A percentile compares a stretch with the other conserved stretches of the same genome.
These are phyloP conservation scores for Colletes latitarsis DNA, from an alignment of 1,140 invertebrate genomes.

Conservation along the genomic window DNA sequence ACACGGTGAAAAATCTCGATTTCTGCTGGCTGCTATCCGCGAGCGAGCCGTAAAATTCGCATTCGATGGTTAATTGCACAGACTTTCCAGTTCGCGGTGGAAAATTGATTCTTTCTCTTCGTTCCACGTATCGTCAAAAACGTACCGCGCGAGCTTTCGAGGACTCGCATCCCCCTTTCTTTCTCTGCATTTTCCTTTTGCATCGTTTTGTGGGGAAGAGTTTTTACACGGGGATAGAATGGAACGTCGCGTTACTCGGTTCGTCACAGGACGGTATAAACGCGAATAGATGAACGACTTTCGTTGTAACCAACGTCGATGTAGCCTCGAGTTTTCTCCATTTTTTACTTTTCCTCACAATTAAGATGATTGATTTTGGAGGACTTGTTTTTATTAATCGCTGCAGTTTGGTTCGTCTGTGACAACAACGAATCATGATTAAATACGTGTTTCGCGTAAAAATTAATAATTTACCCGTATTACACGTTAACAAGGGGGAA, in stretches of 20 bases:
- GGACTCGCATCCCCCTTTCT: not conserved
- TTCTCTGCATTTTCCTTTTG: not conserved
- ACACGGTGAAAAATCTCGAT: slow-evolving; percentile 20
- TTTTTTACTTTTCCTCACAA: not conserved
- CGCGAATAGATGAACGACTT: not conserved
- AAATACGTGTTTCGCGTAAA: no score
- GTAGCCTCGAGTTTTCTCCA: not conserved
- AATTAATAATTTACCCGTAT: no score
- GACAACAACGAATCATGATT: not conserved
- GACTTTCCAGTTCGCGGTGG: not conserved
- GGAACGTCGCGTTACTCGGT: not conserved
- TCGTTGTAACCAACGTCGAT: not conserved
- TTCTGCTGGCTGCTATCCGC: slow-evolving; percentile 19
- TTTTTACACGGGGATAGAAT: not conserved
- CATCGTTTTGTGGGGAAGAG: not conserved
- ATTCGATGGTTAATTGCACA: slow-evolving; percentile 41
- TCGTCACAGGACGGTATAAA: not conserved
- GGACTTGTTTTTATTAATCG: not conserved
- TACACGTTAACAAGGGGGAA: no score
- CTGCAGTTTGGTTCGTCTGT: not conserved
- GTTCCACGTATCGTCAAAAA: not conserved
- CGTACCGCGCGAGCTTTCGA: not conserved
- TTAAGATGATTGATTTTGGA: not conserved
- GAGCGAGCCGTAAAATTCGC: slow-evolving; percentile 34
- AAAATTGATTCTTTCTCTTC: slow-evolving; percentile 31